These are phyloP conservation scores for Pseudorhombus dupliciocellatus DNA, from an alignment of 2,113 vertebrate genomes.

Conservation along the genomic window DNA sequence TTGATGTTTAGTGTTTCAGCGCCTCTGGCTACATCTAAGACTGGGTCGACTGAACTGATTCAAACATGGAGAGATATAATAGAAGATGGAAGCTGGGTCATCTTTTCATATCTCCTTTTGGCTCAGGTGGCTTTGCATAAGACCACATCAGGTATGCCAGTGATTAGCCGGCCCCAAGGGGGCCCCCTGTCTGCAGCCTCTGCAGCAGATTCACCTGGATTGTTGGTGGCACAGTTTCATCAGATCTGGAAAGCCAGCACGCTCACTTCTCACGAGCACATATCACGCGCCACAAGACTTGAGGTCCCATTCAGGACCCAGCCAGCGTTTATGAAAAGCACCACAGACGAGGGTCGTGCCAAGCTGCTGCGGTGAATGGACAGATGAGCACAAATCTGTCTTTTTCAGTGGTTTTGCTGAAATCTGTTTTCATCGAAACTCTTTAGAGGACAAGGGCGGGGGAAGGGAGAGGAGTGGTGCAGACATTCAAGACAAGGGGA, in stretches of 20 bases:
- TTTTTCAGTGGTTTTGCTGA: slow-evolving; percentile 74
- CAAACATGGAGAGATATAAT: slow-evolving; percentile 29
- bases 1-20: slow-evolving; percentile 7
- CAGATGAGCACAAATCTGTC: slow-evolving; percentile 66
- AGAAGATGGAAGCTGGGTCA: neutral
- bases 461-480: neutral
- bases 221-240: neutral
- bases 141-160: slow-evolving; percentile 30
- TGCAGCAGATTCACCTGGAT: neutral
- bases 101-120: slow-evolving; percentile 16
- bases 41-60: slow-evolving; percentile 8
- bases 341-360: slow-evolving; percentile 27
- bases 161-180: slow-evolving; percentile 16
- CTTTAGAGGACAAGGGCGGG: slow-evolving; percentile 28
- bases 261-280: neutral
- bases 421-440: slow-evolving; percentile 76
- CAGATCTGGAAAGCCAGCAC: neutral
- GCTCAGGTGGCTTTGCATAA: slow-evolving; percentile 20
- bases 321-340: neutral
- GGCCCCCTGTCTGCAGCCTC: slow-evolving; percentile 21
- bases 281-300: neutral
- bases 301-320: slow-evolving; percentile 25
- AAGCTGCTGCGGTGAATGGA: slow-evolving; percentile 19
- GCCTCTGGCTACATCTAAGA: slow-evolving; percentile 24
- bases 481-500: slow-evolving; percentile 30